A percentile compares a stretch with the other conserved stretches of the same genome.
These are phyloP conservation scores for Sebastes cheni DNA, from an alignment of 2,797 vertebrate genomes.

Conservation along the genomic window DNA sequence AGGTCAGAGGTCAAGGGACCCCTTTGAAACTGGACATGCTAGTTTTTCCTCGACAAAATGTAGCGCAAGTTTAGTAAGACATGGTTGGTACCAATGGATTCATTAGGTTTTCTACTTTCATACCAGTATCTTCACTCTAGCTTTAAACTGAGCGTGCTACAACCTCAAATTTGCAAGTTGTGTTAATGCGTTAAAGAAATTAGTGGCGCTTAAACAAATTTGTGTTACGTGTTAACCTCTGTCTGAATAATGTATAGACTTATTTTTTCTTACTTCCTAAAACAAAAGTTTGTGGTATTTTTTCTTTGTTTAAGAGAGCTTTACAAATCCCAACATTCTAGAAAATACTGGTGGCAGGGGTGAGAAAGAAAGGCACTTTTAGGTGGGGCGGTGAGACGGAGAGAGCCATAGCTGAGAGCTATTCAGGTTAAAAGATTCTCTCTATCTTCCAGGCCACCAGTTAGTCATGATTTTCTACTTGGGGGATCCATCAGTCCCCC, in stretches of 20 bases:
- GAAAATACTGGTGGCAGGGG: not conserved
- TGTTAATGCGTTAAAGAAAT: too few relatives aligned
- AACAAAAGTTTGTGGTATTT: not conserved
- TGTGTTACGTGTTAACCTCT: too few relatives aligned
- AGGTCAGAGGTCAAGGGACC: too few relatives aligned
- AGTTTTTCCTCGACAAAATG: too few relatives aligned
- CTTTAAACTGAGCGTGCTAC: too few relatives aligned
- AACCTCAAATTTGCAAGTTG: too few relatives aligned
- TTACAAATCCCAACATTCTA: not conserved
- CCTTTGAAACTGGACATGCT: too few relatives aligned
- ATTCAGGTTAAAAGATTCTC: constrained; percentile 5
- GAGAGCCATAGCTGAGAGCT: not conserved
- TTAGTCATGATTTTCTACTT: constrained; percentile 18
- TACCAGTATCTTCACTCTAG: too few relatives aligned
- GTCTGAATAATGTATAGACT: not conserved
- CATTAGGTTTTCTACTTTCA: too few relatives aligned
- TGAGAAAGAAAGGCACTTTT: not conserved
- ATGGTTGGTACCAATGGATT: too few relatives aligned
- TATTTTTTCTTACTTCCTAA: not conserved
- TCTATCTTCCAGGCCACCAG: not conserved
- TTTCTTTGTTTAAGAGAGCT: not conserved
- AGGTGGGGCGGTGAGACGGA: not conserved
- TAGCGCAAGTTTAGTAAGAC: not conserved
- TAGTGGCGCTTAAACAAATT: too few relatives aligned
- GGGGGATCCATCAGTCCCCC: constrained; percentile 22